These are phyloP conservation scores for Spondyliosoma cantharus DNA, from an alignment of 2,797 vertebrate genomes.

Conservation along the genomic window DNA sequence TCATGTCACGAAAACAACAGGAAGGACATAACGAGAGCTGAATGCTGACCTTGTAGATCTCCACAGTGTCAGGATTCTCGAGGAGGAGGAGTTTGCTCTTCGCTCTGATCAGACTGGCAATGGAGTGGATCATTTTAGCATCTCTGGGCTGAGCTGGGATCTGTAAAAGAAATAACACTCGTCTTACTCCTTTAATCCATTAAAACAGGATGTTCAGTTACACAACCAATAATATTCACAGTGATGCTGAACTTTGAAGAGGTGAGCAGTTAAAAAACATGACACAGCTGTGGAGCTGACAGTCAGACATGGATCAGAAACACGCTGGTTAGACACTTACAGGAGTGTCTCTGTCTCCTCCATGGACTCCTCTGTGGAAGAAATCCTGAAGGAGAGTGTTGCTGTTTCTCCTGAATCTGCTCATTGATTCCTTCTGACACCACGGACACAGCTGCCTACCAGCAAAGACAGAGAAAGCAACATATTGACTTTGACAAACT, in stretches of 20 bases:
- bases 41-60: constrained; percentile 78
- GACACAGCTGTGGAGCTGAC: neutral
- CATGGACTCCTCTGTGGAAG: constrained; percentile 46
- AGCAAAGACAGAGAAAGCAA: constrained; percentile 17
- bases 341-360: constrained; percentile 67
- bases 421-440: constrained; percentile 56
- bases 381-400: constrained; percentile 73
- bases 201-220: neutral
- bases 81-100: constrained; percentile 79
- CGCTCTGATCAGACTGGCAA: constrained; percentile 77
- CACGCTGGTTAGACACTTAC: constrained; percentile 55
- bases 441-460: neutral
- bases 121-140: constrained; percentile 73
- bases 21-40: neutral
- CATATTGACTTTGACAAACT: neutral
- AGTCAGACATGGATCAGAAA: neutral
- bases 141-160: constrained; percentile 66
- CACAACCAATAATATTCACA: neutral
- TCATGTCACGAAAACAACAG: neutral
- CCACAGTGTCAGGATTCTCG: constrained; percentile 77
- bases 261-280: neutral
- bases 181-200: neutral
- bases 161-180: constrained; percentile 43
- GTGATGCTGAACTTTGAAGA: neutral
- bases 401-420: constrained; percentile 75